A percentile compares a stretch with the other conserved stretches of the same genome.
Conservation (phyloP, 2,113 vertebrate genomes). For the Rissa tridactyla region DNA sequence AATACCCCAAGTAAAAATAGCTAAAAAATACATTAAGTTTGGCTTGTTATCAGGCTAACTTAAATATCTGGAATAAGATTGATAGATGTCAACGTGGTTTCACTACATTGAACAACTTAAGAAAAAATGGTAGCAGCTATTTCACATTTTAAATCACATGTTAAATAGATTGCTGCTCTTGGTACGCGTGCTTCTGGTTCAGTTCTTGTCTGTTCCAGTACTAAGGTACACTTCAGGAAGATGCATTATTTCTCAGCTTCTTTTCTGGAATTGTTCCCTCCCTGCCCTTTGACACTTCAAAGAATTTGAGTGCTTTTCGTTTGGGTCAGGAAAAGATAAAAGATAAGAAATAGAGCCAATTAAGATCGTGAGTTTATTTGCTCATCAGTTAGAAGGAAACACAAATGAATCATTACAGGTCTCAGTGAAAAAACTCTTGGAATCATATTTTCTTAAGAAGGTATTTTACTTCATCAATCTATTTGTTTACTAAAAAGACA, state of each 20-base stretch:
- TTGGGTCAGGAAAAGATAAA: background rate
- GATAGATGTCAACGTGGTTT: background rate
- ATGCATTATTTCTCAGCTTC: background rate
- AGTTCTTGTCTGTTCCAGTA: background rate
- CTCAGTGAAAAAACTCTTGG: background rate
- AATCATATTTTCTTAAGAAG: background rate
- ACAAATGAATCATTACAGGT: background rate
- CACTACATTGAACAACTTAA: background rate
- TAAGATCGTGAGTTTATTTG: background rate
- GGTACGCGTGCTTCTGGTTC: background rate
- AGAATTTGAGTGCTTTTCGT: background rate
- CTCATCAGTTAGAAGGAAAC: background rate
- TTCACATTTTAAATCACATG: background rate
- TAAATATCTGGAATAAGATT: background rate
- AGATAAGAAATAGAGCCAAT: background rate
- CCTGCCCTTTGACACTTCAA: background rate
- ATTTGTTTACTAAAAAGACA: background rate
- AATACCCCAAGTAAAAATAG: background rate
- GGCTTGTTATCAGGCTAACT: background rate
- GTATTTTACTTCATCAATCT: background rate
- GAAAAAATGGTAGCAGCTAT: background rate
- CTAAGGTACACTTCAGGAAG: background rate
- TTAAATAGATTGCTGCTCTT: background rate
- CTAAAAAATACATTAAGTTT: background rate
- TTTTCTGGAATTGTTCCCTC: background rate